Evolutionary conservation across 1,140 invertebrate genomes (phyloP), one percentile per base, ranked within the genome.

Genomic region (Phymorhynchus buccinoides): DNA sequence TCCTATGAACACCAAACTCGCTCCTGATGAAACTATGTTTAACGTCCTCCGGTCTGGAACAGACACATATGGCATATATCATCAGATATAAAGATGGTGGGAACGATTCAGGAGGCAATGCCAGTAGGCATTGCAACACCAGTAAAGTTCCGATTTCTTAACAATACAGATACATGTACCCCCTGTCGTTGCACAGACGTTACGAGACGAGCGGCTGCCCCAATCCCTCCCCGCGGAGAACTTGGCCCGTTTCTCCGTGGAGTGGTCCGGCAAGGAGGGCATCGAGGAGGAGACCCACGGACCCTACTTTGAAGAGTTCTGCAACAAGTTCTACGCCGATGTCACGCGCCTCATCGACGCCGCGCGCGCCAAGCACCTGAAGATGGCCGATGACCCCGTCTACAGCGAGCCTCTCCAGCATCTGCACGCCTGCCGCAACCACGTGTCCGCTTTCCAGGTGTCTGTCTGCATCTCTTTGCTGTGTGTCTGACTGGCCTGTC

Each of bases 251-350:
- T 99, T 98, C 90, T 97, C 96, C 0, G 97, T 99, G 0, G 98
- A 99, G 92, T 99, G 98, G 98, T 97, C 98, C 41, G 98, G 98
- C 0, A 95, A 98, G 79, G 98, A 99, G 92, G 98, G 98, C 78
- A 94, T 99, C 14, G 97, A 98, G 89, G 95, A 95, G 16, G 97
- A 98, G 91, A 98, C 97, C 0, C 98, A 99, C 90, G 95, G 96
- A 75, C 97, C 99, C 91, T 99, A 99, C 92, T 94, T 99, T 18
- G 96, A 97, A 91, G 96, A 98, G 91, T 99, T 99, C 93, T 98
- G 98, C 84, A 96, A 91, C 30, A 89, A 91, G 93, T 99, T 99
- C 94, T 98, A 98, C 93, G 96, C 96, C 89, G 97, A 97, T 86
- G 98, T 99, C 84, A 96, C 97, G 0, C 97, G 98, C 90, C 95